Evolutionary conservation across 2,113 vertebrate genomes (phyloP).

Genomic region (Crocuta crocuta): DNA sequence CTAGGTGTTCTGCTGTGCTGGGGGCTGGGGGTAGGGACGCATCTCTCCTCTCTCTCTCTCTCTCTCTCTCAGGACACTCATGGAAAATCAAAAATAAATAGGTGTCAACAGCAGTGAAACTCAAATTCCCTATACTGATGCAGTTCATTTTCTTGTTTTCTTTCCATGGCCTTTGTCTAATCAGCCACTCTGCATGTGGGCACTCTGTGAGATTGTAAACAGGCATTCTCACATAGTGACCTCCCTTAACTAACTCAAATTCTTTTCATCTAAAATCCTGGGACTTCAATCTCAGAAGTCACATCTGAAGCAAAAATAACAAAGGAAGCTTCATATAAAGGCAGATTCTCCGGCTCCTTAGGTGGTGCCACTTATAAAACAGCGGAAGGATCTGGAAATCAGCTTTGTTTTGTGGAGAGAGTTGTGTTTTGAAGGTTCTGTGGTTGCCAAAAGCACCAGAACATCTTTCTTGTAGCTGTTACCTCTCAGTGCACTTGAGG

Average conservation of each 20-base stretch:
- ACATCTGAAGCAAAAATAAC: constrained; percentile 32
- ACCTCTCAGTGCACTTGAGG: neutral
- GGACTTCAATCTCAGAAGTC: constrained; percentile 62
- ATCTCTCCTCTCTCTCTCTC: neutral
- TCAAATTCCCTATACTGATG: neutral
- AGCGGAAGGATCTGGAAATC: neutral
- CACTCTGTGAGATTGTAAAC: neutral
- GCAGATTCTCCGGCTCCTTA: neutral
- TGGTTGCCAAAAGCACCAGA: neutral
- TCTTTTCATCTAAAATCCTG: constrained; percentile 55
- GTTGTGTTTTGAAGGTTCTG: neutral
- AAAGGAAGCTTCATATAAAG: constrained; percentile 15
- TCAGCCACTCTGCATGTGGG: neutral
- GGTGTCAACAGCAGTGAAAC: neutral
- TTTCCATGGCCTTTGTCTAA: neutral
- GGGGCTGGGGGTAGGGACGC: neutral
- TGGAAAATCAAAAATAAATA: neutral
- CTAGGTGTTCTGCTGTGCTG: neutral
- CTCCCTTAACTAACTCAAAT: neutral
- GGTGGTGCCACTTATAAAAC: neutral
- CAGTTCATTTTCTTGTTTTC: neutral
- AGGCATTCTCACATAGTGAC: neutral
- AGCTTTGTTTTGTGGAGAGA: neutral
- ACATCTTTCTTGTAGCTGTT: neutral
- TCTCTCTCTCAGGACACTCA: neutral